Conservation (phyloP, 2,113 vertebrate genomes). For the Sylvietta virens region DNA sequence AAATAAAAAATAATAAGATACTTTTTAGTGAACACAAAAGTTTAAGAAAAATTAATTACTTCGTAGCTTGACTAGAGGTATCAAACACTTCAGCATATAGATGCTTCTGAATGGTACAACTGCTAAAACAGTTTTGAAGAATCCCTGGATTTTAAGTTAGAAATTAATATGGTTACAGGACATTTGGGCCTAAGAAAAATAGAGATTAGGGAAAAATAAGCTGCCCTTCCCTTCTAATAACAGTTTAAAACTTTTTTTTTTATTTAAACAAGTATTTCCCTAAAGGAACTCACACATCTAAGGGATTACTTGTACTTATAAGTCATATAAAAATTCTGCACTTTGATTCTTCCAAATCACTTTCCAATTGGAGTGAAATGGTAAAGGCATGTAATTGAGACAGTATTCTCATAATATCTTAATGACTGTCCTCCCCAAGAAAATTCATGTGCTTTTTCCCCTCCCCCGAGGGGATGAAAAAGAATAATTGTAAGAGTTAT, state of each 20-base stretch:
- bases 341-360: background rate
- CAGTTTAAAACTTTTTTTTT: background rate
- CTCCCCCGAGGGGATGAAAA: background rate
- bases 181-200: background rate
- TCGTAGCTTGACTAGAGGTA: background rate
- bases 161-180: background rate
- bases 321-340: background rate
- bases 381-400: background rate
- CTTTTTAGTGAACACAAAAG: background rate
- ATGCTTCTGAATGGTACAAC: background rate
- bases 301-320: background rate
- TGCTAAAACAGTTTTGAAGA: background rate
- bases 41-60: background rate
- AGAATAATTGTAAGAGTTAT: background rate
- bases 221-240: background rate
- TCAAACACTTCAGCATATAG: background rate
- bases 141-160: background rate
- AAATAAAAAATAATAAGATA: background rate
- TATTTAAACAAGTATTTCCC: background rate
- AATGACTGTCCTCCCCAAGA: background rate
- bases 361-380: slow-evolving; percentile 6
- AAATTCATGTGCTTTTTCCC: background rate
- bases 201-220: background rate
- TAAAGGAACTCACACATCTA: background rate
- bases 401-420: background rate